These are phyloP conservation scores for Borostomias antarcticus DNA, from an alignment of 2,797 vertebrate species.

Conservation along the genomic window DNA sequence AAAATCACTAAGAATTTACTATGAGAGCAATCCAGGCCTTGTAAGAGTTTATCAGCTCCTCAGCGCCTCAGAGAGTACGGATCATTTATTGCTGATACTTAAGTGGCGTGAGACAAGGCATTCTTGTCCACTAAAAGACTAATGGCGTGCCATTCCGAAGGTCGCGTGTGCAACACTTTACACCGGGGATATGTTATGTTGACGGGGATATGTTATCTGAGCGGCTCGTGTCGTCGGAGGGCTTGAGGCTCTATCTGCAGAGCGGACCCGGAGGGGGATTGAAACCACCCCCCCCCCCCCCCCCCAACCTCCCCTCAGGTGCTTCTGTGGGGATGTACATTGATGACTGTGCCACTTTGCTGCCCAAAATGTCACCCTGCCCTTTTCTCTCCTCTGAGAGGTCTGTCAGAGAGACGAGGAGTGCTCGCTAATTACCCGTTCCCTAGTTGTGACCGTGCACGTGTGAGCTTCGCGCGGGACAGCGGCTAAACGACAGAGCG, in stretches of 20 bases:
- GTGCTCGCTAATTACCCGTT: conserved; percentile 72
- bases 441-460: conserved; percentile 37
- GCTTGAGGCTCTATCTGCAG: conserved; percentile 62
- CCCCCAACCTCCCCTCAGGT: conserved; percentile 67
- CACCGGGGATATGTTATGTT: too few species aligned
- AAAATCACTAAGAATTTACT: conserved; percentile 34
- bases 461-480: conserved; percentile 28
- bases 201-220: conserved; percentile 45
- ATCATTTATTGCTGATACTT: conserved; percentile 54
- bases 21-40: conserved; percentile 2
- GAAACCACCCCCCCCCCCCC: conserved; percentile 66
- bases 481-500: conserved; percentile 1
- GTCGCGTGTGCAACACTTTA: conserved; percentile 25
- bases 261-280: conserved; percentile 58
- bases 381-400: conserved; percentile 72
- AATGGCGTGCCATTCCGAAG: conserved; percentile 53
- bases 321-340: conserved; percentile 61
- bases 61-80: conserved; percentile 46
- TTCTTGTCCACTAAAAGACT: conserved; percentile 44
- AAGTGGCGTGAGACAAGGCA: conserved; percentile 35
- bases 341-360: conserved; percentile 49
- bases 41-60: conserved; percentile 37
- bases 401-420: conserved; percentile 64
- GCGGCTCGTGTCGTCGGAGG: conserved; percentile 54
- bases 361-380: conserved; percentile 77